Base-by-base conservation (phyloP, 2,888 invertebrate genomes). In the Orthonychiurus folsomi region DNA sequence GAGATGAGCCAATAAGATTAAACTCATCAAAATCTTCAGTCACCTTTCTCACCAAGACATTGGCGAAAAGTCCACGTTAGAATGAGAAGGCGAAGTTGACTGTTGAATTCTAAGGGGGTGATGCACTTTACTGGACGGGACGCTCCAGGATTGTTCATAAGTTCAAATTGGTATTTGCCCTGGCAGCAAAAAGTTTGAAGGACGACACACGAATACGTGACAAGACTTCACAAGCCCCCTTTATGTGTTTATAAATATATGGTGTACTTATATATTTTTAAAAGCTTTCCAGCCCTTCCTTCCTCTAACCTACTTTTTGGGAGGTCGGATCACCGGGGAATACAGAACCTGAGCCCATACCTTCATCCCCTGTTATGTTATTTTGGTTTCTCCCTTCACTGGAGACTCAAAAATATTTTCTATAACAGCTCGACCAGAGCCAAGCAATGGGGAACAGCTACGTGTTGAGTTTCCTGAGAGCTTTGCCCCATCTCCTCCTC, bases 201-300 rank as follows among this genome's bases (percentile, higher is more conserved):
- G 48, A 48, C 57, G 62, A 62, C 62, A 58, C 28, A 24, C 26
- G 59, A 56, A 54, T 63, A 53, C 63, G 63, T 63, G 63, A 54
- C 55, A 50, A n/a, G 63, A 21, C 59, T 63, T n/a, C 55, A 28
- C 5, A 37, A 37, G 37, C 37, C 37, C 37, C 37, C 37, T 37
- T 5, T 37, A 15, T 37, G 15, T 37, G 37, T 37, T 37, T 37
- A 37, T 37, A 37, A 37, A 37, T 37, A 37, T 37, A 37, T 15
- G 37, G 37, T 37, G 37, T 37, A 37, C 37, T 37, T 37, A 37
- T 37, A 37, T 37, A 37, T 37, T 37, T 37, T 37, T 15, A 37
- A 37, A 37, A 37, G 37, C 37, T 37, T 37, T 9, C 9, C 37
- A 37, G 37, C 37, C 15, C 15, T 15, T 37, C 15, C 37, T 37